phyloP scores from a whole-genome alignment of 2,888 invertebrate genomes.

The Phengaris arion region DNA sequence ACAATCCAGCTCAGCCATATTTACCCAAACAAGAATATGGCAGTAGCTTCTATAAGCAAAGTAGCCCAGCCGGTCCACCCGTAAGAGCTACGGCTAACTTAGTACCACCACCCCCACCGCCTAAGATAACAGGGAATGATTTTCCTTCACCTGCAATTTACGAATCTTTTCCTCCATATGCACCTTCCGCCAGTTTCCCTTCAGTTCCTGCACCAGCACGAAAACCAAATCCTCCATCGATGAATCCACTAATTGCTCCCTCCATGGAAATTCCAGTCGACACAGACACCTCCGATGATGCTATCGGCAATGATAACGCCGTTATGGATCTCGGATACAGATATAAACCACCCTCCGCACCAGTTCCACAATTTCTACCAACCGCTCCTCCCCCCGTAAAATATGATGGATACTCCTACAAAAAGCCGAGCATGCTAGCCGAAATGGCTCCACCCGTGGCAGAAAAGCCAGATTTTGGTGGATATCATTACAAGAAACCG shows the following conservation, averaged over 20 bases:
- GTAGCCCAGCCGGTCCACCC: constrained; percentile 45
- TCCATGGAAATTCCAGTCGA: constrained; percentile 46
- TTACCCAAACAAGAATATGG: constrained; percentile 61
- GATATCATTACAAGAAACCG: constrained; percentile 59
- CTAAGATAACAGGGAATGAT: constrained; percentile 52
- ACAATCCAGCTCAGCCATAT: constrained; percentile 75
- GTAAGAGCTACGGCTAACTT: constrained; percentile 55
- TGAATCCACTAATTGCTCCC: constrained; percentile 47
- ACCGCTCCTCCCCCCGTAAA: constrained; percentile 55
- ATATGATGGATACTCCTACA: constrained; percentile 60
- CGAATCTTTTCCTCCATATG: constrained; percentile 70
- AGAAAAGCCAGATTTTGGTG: constrained; percentile 47
- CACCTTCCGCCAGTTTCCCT: constrained; percentile 43
- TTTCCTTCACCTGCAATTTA: constrained; percentile 63
- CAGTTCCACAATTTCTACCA: constrained; percentile 48
- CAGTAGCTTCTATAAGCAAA: constrained; percentile 55
- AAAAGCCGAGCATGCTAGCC: constrained; percentile 57
- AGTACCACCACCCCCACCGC: constrained; percentile 61
- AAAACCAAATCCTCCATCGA: constrained; percentile 33
- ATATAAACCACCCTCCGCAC: constrained; percentile 58
- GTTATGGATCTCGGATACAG: constrained; percentile 56
- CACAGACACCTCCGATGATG: constrained; percentile 45
- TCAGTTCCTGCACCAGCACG: constrained; percentile 42
- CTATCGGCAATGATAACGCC: constrained; percentile 46
- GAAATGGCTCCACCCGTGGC: constrained; percentile 47